These are phyloP conservation scores for Ophiothrix spiculata DNA, from an alignment of 35 echinoderm and acorn worm species.

Conservation along the genomic window DNA sequence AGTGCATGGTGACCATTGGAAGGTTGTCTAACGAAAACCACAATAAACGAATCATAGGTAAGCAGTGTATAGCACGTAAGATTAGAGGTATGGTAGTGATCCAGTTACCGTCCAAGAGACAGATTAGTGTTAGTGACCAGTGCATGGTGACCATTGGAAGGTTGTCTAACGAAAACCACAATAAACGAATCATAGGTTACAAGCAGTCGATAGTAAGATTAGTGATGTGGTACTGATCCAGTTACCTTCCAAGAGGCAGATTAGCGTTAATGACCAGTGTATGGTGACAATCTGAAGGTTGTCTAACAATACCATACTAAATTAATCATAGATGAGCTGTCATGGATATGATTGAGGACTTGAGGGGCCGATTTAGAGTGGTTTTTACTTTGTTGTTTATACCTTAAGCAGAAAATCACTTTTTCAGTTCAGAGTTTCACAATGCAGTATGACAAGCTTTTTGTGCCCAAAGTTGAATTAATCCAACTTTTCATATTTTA, in stretches of 20 bases:
- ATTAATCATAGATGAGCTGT: slow-evolving; percentile 66
- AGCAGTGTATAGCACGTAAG: slow-evolving; percentile 78
- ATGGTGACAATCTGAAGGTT: slow-evolving; percentile 76
- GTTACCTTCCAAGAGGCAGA: slow-evolving; percentile 81
- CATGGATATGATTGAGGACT: too few relatives aligned
- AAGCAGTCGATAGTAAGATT: slow-evolving; percentile 63
- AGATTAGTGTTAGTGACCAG: slow-evolving; percentile 91
- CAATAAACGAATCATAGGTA: slow-evolving; percentile 80
- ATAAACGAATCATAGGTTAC: slow-evolving; percentile 81
- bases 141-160: slow-evolving; percentile 92
- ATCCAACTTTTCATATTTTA: too few relatives aligned
- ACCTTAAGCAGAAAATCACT: too few relatives aligned
- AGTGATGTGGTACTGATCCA: slow-evolving; percentile 83
- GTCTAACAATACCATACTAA: slow-evolving; percentile 82
- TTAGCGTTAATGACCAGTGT: slow-evolving; percentile 90
- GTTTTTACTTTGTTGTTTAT: too few relatives aligned
- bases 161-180: slow-evolving; percentile 78
- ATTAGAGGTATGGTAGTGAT: slow-evolving; percentile 82
- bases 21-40: slow-evolving; percentile 79
- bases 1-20: slow-evolving; percentile 90
- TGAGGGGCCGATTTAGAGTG: background rate
- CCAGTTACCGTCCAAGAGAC: slow-evolving; percentile 84
- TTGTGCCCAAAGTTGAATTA: too few relatives aligned
- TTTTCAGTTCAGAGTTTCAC: too few relatives aligned
- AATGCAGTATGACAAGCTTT: too few relatives aligned